A percentile compares a stretch with the other conserved stretches of the same genome.
Evolutionary conservation across 2,797 vertebrate genomes (phyloP).

Genomic region (Sebastes alutus): DNA sequence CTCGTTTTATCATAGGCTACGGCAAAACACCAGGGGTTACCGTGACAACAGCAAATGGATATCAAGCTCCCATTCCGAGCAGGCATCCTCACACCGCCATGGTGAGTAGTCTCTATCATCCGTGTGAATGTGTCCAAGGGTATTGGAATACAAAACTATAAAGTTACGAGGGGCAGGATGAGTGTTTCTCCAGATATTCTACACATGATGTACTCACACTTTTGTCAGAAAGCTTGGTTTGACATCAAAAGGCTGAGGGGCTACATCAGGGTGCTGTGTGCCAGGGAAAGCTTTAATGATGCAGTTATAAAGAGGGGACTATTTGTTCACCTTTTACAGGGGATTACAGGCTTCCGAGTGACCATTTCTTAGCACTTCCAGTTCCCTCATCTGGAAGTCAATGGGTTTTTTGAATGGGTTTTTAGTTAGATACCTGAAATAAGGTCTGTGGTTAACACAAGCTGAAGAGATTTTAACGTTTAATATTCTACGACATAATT

Average conservation of each 20-base stretch:
- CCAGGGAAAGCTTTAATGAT: background rate
- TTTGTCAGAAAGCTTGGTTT: background rate
- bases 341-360: no score
- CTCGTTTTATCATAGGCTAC: constrained; percentile 54
- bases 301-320: background rate
- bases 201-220: background rate
- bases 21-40: constrained; percentile 34
- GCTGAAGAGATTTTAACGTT: no score
- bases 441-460: no score
- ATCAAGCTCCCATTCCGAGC: constrained; percentile 36
- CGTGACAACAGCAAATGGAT: constrained; percentile 62
- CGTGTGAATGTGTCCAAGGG: background rate
- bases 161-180: no score
- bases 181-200: background rate
- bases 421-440: no score
- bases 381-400: no score
- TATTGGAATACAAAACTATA: background rate
- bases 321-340: background rate
- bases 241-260: background rate
- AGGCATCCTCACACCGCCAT: constrained; percentile 56
- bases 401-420: no score
- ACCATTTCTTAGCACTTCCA: no score
- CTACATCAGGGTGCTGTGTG: background rate
- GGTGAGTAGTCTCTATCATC: constrained; percentile 64
- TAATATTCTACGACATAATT: no score